phyloP scores from a whole-genome alignment of 2,797 vertebrate species.

The Leptoclinus maculatus region DNA sequence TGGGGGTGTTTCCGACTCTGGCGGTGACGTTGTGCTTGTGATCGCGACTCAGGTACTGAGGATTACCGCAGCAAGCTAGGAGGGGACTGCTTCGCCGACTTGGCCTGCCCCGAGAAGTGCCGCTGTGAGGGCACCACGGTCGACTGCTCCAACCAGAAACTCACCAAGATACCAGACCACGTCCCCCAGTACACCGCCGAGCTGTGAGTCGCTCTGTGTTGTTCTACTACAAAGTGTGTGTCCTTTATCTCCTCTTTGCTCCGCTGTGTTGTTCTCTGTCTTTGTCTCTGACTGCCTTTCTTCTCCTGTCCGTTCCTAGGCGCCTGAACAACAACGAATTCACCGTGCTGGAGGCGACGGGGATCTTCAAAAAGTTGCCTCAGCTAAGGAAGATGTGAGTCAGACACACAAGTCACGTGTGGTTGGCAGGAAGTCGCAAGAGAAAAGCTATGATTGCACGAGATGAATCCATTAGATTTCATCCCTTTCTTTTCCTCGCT shows the following conservation, averaged over 20 bases:
- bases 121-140: slow-evolving; percentile 97
- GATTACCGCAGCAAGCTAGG: slow-evolving; percentile 98
- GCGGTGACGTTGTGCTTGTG: slow-evolving; percentile 55
- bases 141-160: slow-evolving; percentile 98
- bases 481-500: background rate
- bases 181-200: slow-evolving; percentile 97
- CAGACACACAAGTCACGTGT: slow-evolving; percentile 33
- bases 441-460: slow-evolving; percentile 2
- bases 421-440: slow-evolving; percentile 16
- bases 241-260: slow-evolving; percentile 32
- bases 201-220: slow-evolving; percentile 87
- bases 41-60: slow-evolving; percentile 92
- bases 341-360: slow-evolving; percentile 95
- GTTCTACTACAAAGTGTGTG: slow-evolving; percentile 26
- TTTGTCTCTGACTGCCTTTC: slow-evolving; percentile 51
- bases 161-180: slow-evolving; percentile 95
- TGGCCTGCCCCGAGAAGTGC: slow-evolving; percentile 97
- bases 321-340: slow-evolving; percentile 99
- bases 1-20: slow-evolving; percentile 17
- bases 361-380: slow-evolving; percentile 97
- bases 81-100: slow-evolving; percentile 96
- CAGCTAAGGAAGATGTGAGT: slow-evolving; percentile 98
- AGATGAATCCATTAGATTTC: background rate
- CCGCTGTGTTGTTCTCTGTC: slow-evolving; percentile 16
- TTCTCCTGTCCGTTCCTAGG: slow-evolving; percentile 74